Evolutionary conservation across 2,797 vertebrate species (phyloP).

Genomic region (Anguilla obscura): DNA sequence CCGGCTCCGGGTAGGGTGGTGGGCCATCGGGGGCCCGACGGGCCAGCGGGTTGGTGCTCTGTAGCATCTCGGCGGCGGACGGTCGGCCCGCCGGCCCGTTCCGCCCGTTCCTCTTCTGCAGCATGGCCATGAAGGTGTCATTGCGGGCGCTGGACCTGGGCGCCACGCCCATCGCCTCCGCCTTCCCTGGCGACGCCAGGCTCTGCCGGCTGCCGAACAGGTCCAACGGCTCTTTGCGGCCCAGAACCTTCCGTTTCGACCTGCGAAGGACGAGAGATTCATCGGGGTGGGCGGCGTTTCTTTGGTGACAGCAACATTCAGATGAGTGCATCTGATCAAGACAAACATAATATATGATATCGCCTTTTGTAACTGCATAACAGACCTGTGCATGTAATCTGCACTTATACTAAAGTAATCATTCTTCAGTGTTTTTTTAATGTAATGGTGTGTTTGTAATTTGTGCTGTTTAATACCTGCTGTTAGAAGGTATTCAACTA

Average conservation of each 20-base stretch:
- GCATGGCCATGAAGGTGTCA: conserved; percentile 95
- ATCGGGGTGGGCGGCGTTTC: not conserved
- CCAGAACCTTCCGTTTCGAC: conserved; percentile 93
- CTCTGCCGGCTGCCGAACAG: conserved; percentile 82
- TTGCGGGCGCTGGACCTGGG: conserved; percentile 85
- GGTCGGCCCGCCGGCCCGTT: conserved; percentile 78
- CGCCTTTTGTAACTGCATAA: not conserved
- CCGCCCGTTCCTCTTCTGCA: conserved; percentile 94
- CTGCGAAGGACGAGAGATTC: conserved; percentile 59
- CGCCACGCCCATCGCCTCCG: conserved; percentile 59
- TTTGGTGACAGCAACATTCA: not conserved
- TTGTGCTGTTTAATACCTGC: not conserved
- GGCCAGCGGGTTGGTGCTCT: conserved; percentile 94
- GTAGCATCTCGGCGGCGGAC: conserved; percentile 92
- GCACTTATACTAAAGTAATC: not conserved
- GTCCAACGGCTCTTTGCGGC: conserved; percentile 88
- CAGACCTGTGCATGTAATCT: no score
- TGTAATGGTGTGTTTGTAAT: not conserved
- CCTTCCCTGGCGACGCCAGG: conserved; percentile 84
- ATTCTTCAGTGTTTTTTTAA: not conserved
- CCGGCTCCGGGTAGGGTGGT: conserved; percentile 51
- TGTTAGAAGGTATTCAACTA: not conserved
- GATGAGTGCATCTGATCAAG: not conserved
- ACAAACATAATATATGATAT: not conserved
- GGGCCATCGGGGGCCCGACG: conserved; percentile 88